Base-by-base conservation (phyloP, 2,797 vertebrate genomes). In the Gallinago nigripennis region DNA sequence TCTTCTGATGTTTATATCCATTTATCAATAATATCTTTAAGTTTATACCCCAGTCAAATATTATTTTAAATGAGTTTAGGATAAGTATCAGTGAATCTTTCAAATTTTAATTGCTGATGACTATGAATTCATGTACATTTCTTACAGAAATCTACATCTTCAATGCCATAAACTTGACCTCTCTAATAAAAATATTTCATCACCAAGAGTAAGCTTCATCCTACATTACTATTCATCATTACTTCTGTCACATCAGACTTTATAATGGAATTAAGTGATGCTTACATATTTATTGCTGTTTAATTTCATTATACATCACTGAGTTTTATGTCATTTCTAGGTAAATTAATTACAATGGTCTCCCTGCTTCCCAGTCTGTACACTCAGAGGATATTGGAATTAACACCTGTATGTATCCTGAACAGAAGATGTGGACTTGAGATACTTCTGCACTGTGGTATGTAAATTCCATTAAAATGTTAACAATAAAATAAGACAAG, bases 251-350 rank as follows among this genome's bases (percentile, higher is more conserved):
- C 56, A 76, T 69, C 12, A 53, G 31, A 68, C 9, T 88, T 94
- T 86, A 75, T 79, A 46, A 45, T 69, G 46, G 37, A 84, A 79
- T 79, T 51, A 81, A 90, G 15, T 61, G 31, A 53, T 79, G 60
- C 92, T 93, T 95, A 61, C 23, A 13, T 56, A 65, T 92, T 92
- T 88, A 72, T 68, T 81, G 30, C 20, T 61, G 6, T 6, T 3
- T 31, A 60, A 75, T 75, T 93, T 84, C 25, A 64, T 92, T 93
- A 71, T 53, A 68, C 12, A 33, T 64, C 46, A 80, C 20, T 71
- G 31, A 88, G 31, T 75, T 94, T 86, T 86, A 87, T 83, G 72
- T 50, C 35, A 75, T 78, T 95, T 92, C 25, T 56, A 81, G 66
- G 35, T 77, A 88, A 77, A 83, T 83, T 77, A 94, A 83, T 93